phyloP scores from a whole-genome alignment of 2,797 vertebrate species.

The Falco concolor region DNA sequence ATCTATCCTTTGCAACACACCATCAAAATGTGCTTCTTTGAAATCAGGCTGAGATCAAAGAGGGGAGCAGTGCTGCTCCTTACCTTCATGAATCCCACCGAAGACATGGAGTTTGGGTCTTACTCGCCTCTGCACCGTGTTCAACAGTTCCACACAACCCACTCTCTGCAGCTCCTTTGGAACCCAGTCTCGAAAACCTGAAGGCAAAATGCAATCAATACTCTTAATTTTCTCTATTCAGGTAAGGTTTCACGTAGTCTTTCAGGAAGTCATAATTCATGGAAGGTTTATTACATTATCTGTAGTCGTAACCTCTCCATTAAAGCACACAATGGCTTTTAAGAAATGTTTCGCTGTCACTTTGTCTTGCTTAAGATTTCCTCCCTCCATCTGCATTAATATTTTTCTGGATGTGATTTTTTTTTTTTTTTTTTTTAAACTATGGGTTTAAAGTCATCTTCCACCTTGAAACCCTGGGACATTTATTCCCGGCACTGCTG shows the following conservation, averaged over 20 bases:
- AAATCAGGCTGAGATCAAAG: not conserved
- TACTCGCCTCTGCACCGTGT: constrained; percentile 94
- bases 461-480: constrained; percentile 36
- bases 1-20: not conserved
- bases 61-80: not conserved
- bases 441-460: constrained; percentile 56
- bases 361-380: constrained; percentile 69
- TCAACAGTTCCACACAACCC: constrained; percentile 94
- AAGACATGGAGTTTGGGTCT: constrained; percentile 94
- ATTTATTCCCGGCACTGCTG: constrained; percentile 63
- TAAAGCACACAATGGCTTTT: constrained; percentile 75
- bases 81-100: constrained; percentile 96
- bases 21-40: not conserved
- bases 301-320: constrained; percentile 72
- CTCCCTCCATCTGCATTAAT: constrained; percentile 66
- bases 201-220: constrained; percentile 64
- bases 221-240: constrained; percentile 65
- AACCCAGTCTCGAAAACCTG: constrained; percentile 97
- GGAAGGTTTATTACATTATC: constrained; percentile 74
- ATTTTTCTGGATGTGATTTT: constrained; percentile 63
- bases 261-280: constrained; percentile 77
- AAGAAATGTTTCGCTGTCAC: constrained; percentile 71
- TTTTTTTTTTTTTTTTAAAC: constrained; percentile 58
- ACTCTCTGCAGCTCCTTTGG: constrained; percentile 96
- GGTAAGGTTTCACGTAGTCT: constrained; percentile 68